Evolutionary conservation across 2,797 vertebrate species (phyloP), one percentile per base, ranked within the genome.

Genomic region (Sebastes umbrosus): DNA sequence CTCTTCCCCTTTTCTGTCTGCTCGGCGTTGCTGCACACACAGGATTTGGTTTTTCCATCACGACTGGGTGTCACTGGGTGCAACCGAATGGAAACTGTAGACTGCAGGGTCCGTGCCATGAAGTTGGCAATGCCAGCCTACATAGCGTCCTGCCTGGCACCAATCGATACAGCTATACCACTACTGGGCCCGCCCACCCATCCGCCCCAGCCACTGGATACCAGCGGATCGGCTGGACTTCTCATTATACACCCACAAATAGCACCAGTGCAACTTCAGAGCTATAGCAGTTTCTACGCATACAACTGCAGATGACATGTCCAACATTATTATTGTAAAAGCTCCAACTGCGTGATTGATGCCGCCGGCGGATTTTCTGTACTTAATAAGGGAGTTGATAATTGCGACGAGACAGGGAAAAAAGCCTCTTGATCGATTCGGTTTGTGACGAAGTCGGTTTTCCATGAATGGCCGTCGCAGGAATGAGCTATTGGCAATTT

Each of bases 231-330:
- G 25, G 90, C 90, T 92, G 91, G 86, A 79, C 91, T 93, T 90
- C 78, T 89, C 91, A 89, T 94, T 85, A 94, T 8, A 68, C 80
- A 77, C 32, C 89, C 82, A 80, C 74, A 84, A 90, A 87, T 83
- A 76, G 82, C 70, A 25, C 39, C 25, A 84, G 74, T 60, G 79
- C 68, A 71, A 77, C 67, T 83, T 80, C 74, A 84, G 77, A 78
- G 70, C 75, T 67, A 58, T 73, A 81, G 78, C 34, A 77, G 58
- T 50, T 20, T 14, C 66, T 78, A 72, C 24, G 58, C 76, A 52
- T 75, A 79, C 64, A 63, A 82, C 81, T 77, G 69, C 43, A 87
- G 74, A 80, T 67, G 84, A 88, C 88, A 85, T 84, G 80, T 81
- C 84, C 84, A 84, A 80, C 78, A 67, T 90, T 89, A 84, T 91